These are phyloP conservation scores for Tenthredo mesomela DNA, from an alignment of 2,888 invertebrate genomes.

Conservation along the genomic window DNA sequence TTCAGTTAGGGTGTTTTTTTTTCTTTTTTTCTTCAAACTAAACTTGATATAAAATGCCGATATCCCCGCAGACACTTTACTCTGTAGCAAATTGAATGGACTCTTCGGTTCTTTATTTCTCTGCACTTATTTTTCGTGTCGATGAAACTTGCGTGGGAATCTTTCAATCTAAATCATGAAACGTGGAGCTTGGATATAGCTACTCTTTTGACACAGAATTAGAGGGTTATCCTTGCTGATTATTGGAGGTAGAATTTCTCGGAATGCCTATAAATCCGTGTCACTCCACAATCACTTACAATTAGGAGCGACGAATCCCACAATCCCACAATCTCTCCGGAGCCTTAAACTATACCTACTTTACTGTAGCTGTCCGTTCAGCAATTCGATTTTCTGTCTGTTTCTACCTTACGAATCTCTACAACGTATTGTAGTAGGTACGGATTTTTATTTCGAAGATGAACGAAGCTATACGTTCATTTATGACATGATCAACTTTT, in stretches of 20 bases:
- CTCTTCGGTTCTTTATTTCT: not conserved
- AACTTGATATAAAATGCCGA: constrained; percentile 5
- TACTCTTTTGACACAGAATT: not conserved
- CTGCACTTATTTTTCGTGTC: not conserved
- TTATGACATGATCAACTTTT: not conserved
- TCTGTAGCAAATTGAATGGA: constrained; percentile 1
- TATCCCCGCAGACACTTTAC: constrained; percentile 8
- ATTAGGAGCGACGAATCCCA: constrained; percentile 27
- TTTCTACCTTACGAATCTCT: not conserved
- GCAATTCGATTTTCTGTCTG: not conserved
- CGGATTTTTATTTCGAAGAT: not conserved
- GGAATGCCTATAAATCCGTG: constrained; percentile 17
- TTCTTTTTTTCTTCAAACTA: not conserved
- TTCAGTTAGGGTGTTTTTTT: not conserved
- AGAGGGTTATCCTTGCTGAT: not conserved
- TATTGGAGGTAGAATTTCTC: not conserved
- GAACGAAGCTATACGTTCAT: not conserved
- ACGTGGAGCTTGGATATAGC: not conserved
- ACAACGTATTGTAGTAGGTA: not conserved
- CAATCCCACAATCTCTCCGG: not conserved
- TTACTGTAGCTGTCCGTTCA: not conserved
- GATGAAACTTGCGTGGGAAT: not conserved
- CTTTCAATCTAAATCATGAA: not conserved
- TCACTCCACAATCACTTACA: constrained; percentile 16
- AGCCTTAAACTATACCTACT: constrained; percentile 15